These are phyloP conservation scores for Chydorus sphaericus DNA, from an alignment of 2,888 invertebrate genomes.

Conservation along the genomic window DNA sequence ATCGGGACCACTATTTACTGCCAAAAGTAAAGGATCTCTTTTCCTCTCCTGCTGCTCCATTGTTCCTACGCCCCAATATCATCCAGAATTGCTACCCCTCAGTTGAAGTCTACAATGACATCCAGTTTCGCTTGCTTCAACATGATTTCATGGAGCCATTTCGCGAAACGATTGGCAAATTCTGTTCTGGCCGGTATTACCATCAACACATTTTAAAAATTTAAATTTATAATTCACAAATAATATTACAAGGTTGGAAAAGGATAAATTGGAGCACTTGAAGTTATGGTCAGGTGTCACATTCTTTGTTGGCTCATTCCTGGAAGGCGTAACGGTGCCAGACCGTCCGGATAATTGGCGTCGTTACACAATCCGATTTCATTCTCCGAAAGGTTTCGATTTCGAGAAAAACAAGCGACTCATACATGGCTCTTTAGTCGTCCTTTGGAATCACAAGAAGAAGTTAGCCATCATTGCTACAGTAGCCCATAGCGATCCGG, in stretches of 20 bases:
- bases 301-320: neutral
- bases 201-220: too few species aligned
- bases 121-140: neutral
- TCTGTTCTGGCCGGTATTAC: neutral
- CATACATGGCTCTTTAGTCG: neutral
- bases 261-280: too few species aligned
- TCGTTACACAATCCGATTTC: neutral
- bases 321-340: neutral
- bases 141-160: neutral
- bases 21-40: too few species aligned
- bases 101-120: neutral
- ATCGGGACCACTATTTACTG: too few species aligned
- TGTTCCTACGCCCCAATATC: neutral
- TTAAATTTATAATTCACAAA: too few species aligned
- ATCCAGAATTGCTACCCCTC: neutral
- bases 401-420: neutral
- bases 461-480: neutral
- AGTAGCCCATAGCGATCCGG: neutral
- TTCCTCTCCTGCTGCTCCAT: too few species aligned
- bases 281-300: too few species aligned
- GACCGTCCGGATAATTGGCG: neutral
- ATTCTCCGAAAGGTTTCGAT: neutral
- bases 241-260: too few species aligned
- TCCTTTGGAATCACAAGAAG: neutral
- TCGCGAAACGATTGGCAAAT: neutral